Evolutionary conservation across 2,888 invertebrate species (phyloP).

Genomic region (Stratiomys singularior): DNA sequence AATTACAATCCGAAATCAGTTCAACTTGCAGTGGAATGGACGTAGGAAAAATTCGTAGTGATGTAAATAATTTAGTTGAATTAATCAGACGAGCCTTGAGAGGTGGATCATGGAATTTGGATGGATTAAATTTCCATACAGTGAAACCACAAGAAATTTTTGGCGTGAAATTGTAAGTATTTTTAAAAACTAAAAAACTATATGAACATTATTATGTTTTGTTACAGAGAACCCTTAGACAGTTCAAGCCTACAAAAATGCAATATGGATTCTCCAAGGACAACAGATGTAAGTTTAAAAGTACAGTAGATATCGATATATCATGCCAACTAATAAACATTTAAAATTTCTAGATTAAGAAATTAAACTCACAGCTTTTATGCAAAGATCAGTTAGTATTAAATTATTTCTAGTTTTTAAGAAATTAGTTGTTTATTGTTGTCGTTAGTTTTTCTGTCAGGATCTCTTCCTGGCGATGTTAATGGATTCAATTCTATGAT

Average conservation of each 20-base stretch:
- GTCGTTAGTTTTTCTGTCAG: not conserved
- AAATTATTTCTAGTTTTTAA: not conserved
- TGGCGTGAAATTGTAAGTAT: slow-evolving; percentile 51
- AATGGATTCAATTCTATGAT: no score
- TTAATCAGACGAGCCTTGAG: slow-evolving; percentile 65
- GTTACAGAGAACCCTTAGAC: not conserved
- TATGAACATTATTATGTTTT: not conserved
- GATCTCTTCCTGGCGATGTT: no score
- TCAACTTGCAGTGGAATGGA: slow-evolving; percentile 51
- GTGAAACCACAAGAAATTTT: slow-evolving; percentile 63
- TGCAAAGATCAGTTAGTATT: slow-evolving; percentile 46
- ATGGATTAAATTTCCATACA: slow-evolving; percentile 65
- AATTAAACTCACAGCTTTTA: slow-evolving; percentile 44
- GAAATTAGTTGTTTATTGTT: not conserved
- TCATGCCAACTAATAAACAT: not conserved
- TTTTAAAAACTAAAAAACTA: not conserved
- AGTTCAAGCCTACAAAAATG: not conserved
- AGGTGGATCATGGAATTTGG: slow-evolving; percentile 62
- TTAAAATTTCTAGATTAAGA: slow-evolving; percentile 42
- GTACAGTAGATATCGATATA: not conserved
- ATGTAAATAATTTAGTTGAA: slow-evolving; percentile 65
- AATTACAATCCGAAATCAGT: slow-evolving; percentile 51
- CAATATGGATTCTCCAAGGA: not conserved
- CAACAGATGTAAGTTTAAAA: slow-evolving; percentile 24
- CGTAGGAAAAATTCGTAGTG: slow-evolving; percentile 57